Percentiles rank a stretch among this genome's conserved stretches.
Conservation (phyloP, 2,888 invertebrate species). For the Laspeyria flexula region DNA sequence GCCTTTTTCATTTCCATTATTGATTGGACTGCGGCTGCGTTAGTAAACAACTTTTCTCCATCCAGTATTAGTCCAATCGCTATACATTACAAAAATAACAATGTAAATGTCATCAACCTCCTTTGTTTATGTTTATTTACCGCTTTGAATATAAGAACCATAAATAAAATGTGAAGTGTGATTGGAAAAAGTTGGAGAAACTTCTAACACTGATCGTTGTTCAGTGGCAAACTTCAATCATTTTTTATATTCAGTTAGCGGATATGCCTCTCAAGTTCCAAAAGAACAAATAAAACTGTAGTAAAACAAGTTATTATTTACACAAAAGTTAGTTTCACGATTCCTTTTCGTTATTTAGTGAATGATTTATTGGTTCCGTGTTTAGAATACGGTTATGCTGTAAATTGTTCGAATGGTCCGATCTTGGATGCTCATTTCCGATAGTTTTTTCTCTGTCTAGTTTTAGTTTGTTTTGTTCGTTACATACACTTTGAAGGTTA, state of each 20-base stretch:
- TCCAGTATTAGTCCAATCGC: not conserved
- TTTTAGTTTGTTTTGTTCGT: not conserved
- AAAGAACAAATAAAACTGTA: conserved; percentile 48
- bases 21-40: not conserved
- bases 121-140: conserved; percentile 40
- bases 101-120: not conserved
- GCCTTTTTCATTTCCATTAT: not conserved
- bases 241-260: conserved; percentile 46
- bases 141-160: conserved; percentile 23
- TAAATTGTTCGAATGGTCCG: not conserved
- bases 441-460: not conserved
- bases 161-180: conserved; percentile 31
- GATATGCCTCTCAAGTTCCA: conserved; percentile 17
- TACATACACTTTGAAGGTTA: too few relatives aligned
- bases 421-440: not conserved
- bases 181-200: conserved; percentile 33
- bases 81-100: not conserved
- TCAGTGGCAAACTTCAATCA: conserved; percentile 29
- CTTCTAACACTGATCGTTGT: conserved; percentile 28
- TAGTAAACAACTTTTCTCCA: not conserved
- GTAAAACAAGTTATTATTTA: conserved; percentile 35
- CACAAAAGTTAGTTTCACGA: conserved; percentile 31
- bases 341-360: conserved; percentile 1
- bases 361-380: conserved; percentile 3
- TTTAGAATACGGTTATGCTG: conserved; percentile 24